phyloP scores from a whole-genome alignment of 2,888 invertebrate species.

The Uloborus plumipes region DNA sequence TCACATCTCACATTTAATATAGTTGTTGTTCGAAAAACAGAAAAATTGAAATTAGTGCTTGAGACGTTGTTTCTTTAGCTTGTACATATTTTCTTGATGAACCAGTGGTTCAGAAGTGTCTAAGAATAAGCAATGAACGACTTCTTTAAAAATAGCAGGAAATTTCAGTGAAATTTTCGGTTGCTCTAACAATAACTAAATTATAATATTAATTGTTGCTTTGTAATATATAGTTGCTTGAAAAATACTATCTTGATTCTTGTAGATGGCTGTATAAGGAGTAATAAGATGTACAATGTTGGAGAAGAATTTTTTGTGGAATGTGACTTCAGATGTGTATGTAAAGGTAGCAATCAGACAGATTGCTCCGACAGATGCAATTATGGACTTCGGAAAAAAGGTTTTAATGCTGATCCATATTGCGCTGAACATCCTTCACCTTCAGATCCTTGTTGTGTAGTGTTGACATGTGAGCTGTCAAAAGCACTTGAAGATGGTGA shows the following conservation, averaged over 20 bases:
- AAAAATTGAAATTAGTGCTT: too few species aligned
- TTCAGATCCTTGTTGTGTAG: constrained; percentile 74
- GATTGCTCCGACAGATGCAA: constrained; percentile 81
- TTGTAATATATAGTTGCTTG: too few species aligned
- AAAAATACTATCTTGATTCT: constrained; percentile 5
- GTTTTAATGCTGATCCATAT: constrained; percentile 78
- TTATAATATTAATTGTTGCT: too few species aligned
- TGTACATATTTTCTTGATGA: too few species aligned
- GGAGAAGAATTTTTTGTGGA: constrained; percentile 81
- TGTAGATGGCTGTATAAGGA: constrained; percentile 68
- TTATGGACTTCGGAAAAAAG: constrained; percentile 79
- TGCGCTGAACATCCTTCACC: constrained; percentile 78
- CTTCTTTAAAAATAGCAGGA: too few species aligned
- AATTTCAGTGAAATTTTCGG: too few species aligned
- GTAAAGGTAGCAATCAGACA: constrained; percentile 78
- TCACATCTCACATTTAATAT: too few species aligned
- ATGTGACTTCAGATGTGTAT: constrained; percentile 84
- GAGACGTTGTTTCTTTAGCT: too few species aligned
- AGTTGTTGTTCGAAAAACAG: too few species aligned
- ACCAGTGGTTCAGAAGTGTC: too few species aligned
- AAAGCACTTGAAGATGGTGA: constrained; percentile 32
- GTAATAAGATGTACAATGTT: constrained; percentile 67
- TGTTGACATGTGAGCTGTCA: constrained; percentile 37
- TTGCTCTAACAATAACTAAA: too few species aligned
- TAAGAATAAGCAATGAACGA: too few species aligned